These are phyloP conservation scores for Chondrilla cf. caribensis DNA, from an alignment of 37 sponge, comb jelly and placozoan genomes.

Conservation along the genomic window DNA sequence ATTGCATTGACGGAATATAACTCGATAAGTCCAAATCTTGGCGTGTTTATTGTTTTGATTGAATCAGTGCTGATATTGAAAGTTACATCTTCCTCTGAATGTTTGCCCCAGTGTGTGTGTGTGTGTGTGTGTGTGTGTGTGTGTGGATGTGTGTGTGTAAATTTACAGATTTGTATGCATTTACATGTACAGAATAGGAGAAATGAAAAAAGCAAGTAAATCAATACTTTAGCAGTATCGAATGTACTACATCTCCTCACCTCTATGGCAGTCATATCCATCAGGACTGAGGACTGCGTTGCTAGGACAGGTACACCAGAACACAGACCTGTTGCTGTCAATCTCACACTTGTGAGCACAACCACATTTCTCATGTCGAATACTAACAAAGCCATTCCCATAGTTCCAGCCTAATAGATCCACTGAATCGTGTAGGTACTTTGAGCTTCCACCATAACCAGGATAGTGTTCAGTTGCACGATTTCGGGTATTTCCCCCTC, in stretches of 20 bases:
- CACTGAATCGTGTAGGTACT: background rate
- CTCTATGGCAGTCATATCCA: slow-evolving; percentile 29
- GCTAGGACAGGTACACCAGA: background rate
- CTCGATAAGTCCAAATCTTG: background rate
- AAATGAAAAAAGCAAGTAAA: background rate
- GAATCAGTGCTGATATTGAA: background rate
- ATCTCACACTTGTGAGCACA: slow-evolving; percentile 25
- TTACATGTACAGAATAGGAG: too few relatives aligned
- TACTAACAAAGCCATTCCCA: slow-evolving; percentile 6
- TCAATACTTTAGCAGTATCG: background rate
- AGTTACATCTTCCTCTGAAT: background rate
- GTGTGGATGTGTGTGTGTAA: too few relatives aligned
- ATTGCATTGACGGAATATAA: background rate
- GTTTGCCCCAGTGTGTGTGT: too few relatives aligned
- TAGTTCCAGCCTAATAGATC: background rate
- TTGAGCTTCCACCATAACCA: slow-evolving; percentile 20
- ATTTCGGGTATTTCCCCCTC: background rate
- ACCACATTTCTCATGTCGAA: slow-evolving; percentile 10
- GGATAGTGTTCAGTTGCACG: background rate
- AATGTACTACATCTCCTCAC: background rate
- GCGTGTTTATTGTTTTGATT: background rate
- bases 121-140: too few relatives aligned
- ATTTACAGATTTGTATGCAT: background rate
- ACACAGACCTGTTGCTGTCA: slow-evolving; percentile 6
- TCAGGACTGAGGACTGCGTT: slow-evolving; percentile 11